A percentile compares a stretch with the other conserved stretches of the same genome.
Evolutionary conservation across 2,797 vertebrate genomes (phyloP).

Genomic region (Sebastes oblongus): DNA sequence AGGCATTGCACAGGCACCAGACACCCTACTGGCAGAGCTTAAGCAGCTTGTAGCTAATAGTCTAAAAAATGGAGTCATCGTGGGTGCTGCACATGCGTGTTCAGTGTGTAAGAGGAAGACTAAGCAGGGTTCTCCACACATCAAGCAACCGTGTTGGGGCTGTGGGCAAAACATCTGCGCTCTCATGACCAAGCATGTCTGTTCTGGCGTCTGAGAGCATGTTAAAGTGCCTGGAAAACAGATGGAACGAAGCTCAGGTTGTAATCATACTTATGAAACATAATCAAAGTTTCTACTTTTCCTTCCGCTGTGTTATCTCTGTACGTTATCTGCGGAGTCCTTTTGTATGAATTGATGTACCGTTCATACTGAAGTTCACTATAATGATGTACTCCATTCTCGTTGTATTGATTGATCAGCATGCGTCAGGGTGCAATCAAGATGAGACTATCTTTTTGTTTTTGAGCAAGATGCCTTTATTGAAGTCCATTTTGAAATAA

Average conservation of each 20-base stretch:
- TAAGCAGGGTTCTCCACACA: constrained; percentile 39
- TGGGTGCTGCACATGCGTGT: constrained; percentile 28
- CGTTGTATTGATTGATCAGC: not conserved
- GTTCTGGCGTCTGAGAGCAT: not conserved
- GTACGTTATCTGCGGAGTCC: not conserved
- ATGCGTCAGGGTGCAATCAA: not conserved
- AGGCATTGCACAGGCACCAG: constrained; percentile 62
- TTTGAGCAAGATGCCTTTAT: constrained; percentile 45
- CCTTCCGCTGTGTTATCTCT: not conserved
- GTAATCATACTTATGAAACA: not conserved
- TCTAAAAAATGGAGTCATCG: not conserved
- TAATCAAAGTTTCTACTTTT: not conserved
- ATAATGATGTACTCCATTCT: not conserved
- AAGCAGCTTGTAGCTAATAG: constrained; percentile 50
- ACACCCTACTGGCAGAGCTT: constrained; percentile 46
- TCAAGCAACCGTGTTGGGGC: constrained; percentile 60
- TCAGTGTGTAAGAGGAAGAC: constrained; percentile 64
- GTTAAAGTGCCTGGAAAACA: not conserved
- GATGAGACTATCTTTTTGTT: constrained; percentile 9
- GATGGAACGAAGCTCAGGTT: not conserved
- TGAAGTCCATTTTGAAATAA: constrained; percentile 14
- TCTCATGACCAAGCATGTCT: constrained; percentile 64
- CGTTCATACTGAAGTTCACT: not conserved
- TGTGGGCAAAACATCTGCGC: constrained; percentile 68
- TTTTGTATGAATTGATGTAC: not conserved